phyloP scores from a whole-genome alignment of 2,888 invertebrate genomes.

The Diloba caeruleocephala region DNA sequence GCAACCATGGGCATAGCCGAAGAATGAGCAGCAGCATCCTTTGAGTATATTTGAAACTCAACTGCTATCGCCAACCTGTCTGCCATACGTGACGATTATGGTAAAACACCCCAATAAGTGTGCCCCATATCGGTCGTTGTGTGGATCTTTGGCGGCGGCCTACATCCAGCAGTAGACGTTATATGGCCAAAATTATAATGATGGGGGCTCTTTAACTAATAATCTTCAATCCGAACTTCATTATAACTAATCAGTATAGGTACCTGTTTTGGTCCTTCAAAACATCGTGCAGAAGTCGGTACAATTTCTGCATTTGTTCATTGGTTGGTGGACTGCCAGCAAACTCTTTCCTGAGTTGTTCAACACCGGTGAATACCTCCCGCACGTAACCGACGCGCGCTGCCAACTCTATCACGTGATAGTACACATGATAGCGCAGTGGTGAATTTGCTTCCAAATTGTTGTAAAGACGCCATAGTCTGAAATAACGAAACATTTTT shows the following conservation, averaged over 20 bases:
- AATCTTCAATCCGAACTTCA: no score
- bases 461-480: conserved; percentile 97
- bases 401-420: conserved; percentile 96
- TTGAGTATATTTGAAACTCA: no score
- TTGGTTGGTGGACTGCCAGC: conserved; percentile 94
- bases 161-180: no score
- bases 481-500: conserved; percentile 80
- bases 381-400: conserved; percentile 95
- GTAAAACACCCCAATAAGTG: no score
- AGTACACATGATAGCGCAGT: conserved; percentile 97
- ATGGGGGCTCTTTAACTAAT: no score
- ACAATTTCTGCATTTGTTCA: conserved; percentile 97
- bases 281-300: conserved; percentile 96
- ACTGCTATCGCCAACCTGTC: no score
- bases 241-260: background rate
- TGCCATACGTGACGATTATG: no score
- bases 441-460: conserved; percentile 95
- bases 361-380: conserved; percentile 95
- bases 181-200: no score
- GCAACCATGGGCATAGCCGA: no score
- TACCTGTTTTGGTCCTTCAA: conserved; percentile 95
- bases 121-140: no score
- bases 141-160: no score
- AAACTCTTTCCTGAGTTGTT: conserved; percentile 94
- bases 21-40: no score